A percentile compares a stretch with the other conserved stretches of the same genome.
phyloP scores from a whole-genome alignment of 2,113 vertebrate genomes.

The Chloroceryle aenea region DNA sequence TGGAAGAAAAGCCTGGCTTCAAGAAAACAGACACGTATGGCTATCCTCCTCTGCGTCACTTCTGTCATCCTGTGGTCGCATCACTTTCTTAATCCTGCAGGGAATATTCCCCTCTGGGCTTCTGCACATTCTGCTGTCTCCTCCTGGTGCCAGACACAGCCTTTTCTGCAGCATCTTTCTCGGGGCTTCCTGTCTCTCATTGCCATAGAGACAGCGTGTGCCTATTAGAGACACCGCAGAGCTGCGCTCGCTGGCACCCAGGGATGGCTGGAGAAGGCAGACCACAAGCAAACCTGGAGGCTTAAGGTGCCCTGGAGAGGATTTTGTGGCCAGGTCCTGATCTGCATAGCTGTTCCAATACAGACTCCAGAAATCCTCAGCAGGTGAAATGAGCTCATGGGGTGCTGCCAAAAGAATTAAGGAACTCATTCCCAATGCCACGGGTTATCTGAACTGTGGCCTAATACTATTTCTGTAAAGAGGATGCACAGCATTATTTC shows the following conservation, averaged over 20 bases:
- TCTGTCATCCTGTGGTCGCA: background rate
- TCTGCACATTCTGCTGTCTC: conserved; percentile 56
- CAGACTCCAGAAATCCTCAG: background rate
- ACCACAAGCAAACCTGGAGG: background rate
- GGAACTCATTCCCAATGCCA: background rate
- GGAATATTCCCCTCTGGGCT: background rate
- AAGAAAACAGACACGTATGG: background rate
- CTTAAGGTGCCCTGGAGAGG: background rate
- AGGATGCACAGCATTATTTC: background rate
- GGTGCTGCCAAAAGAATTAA: background rate
- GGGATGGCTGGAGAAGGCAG: background rate
- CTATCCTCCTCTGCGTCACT: background rate
- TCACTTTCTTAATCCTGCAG: conserved; percentile 7
- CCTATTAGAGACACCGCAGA: conserved; percentile 14
- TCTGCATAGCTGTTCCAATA: background rate
- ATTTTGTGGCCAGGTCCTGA: background rate
- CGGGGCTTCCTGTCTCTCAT: conserved; percentile 33
- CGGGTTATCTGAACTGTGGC: background rate
- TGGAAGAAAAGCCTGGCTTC: background rate
- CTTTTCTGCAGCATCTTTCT: conserved; percentile 52
- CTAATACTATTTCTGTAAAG: background rate
- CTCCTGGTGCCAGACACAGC: conserved; percentile 55
- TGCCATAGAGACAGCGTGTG: conserved; percentile 65
- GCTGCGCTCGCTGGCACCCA: background rate
- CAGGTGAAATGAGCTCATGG: background rate